These are phyloP conservation scores for Phlogophora meticulosa DNA, from an alignment of 2,888 invertebrate genomes.

Conservation along the genomic window DNA sequence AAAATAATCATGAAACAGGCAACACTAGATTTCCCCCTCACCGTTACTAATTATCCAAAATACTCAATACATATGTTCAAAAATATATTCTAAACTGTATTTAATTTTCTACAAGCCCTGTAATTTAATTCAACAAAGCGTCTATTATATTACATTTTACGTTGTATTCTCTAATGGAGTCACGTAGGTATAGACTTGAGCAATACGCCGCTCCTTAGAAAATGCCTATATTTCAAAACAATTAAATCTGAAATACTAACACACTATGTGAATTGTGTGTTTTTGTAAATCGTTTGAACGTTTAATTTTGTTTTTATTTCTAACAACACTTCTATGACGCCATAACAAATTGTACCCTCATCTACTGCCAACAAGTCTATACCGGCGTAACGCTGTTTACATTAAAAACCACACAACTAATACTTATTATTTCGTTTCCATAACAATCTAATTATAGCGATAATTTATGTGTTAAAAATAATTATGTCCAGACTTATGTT, in stretches of 20 bases:
- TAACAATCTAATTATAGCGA: slow-evolving; percentile 35
- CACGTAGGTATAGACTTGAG: slow-evolving; percentile 25
- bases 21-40: slow-evolving; percentile 6
- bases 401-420: slow-evolving; percentile 36
- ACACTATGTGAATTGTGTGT: neutral
- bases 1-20: slow-evolving; percentile 21
- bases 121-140: slow-evolving; percentile 61
- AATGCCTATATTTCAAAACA: neutral
- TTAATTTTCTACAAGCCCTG: slow-evolving; percentile 63
- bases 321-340: slow-evolving; percentile 15
- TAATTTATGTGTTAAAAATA: slow-evolving; percentile 44
- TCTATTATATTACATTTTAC: slow-evolving; percentile 50
- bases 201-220: neutral
- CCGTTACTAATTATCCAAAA: slow-evolving; percentile 40
- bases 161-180: slow-evolving; percentile 20
- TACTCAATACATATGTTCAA: slow-evolving; percentile 43
- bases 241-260: neutral
- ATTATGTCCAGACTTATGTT: slow-evolving; percentile 58
- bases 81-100: slow-evolving; percentile 57
- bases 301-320: neutral
- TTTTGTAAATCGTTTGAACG: neutral
- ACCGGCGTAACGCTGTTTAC: slow-evolving; percentile 24
- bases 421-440: slow-evolving; percentile 34
- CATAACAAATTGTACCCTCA: slow-evolving; percentile 1
- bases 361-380: slow-evolving; percentile 14